A percentile compares a stretch with the other conserved stretches of the same genome.
Evolutionary conservation across 2,888 invertebrate species (phyloP).

Genomic region (Papilio demoleus): DNA sequence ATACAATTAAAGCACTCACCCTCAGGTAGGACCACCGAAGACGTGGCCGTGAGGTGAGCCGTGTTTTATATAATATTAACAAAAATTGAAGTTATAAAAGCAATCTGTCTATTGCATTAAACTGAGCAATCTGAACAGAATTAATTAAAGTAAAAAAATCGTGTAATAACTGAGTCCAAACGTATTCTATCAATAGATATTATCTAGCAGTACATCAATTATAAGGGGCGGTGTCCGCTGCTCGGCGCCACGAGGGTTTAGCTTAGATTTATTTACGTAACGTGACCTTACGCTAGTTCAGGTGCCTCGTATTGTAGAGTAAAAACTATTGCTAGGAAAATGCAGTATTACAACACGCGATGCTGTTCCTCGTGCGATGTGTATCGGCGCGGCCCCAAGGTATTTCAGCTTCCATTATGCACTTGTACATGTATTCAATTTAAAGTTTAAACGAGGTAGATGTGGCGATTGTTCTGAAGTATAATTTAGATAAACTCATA

Average conservation of each 20-base stretch:
- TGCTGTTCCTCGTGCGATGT: constrained; percentile 44
- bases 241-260: constrained; percentile 42
- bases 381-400: constrained; percentile 20
- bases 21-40: too few species aligned
- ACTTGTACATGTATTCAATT: constrained; percentile 23
- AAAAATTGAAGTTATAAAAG: background rate
- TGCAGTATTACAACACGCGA: constrained; percentile 48
- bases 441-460: constrained; percentile 21
- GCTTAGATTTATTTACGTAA: constrained; percentile 57
- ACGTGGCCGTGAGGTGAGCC: too few species aligned
- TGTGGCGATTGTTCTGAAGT: background rate
- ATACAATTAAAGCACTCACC: too few species aligned
- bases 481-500: background rate
- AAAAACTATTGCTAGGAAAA: constrained; percentile 42
- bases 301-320: constrained; percentile 25
- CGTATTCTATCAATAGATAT: constrained; percentile 18
- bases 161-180: background rate
- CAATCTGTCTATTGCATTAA: background rate
- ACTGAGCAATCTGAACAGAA: background rate
- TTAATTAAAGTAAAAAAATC: background rate
- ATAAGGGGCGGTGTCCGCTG: constrained; percentile 26
- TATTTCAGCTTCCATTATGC: constrained; percentile 21
- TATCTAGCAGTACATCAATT: constrained; percentile 36
- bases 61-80: too few species aligned
- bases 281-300: constrained; percentile 54